phyloP scores from a whole-genome alignment of 1,140 invertebrate genomes.

The Mesaphorura yosii region DNA sequence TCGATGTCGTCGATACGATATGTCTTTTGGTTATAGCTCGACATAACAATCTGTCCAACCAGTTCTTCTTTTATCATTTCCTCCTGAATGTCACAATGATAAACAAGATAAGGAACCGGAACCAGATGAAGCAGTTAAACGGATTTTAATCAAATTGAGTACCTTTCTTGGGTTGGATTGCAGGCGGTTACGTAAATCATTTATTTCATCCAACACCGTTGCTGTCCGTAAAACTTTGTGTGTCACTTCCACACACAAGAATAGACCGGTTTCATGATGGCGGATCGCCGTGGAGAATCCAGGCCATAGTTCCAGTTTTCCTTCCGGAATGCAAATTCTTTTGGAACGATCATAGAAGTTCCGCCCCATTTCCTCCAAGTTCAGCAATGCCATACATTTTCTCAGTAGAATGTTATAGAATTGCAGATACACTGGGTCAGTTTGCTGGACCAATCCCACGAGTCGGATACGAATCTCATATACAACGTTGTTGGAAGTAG shows the following conservation, averaged over 20 bases:
- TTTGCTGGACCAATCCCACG: not conserved
- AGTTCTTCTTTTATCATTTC: conserved; percentile 36
- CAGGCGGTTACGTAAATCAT: not conserved
- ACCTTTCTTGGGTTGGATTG: not conserved
- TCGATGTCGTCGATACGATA: conserved; percentile 65
- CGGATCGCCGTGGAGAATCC: conserved; percentile 63
- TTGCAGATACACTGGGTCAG: conserved; percentile 17
- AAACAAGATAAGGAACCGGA: conserved; percentile 1
- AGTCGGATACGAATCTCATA: conserved; percentile 15
- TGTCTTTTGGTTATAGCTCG: conserved; percentile 59
- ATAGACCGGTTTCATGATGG: conserved; percentile 56
- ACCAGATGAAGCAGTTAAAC: not conserved
- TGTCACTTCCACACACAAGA: conserved; percentile 47
- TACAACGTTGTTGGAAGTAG: not conserved
- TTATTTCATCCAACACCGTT: conserved; percentile 42
- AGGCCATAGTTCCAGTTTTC: conserved; percentile 56
- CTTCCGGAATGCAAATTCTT: conserved; percentile 38
- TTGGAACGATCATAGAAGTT: conserved; percentile 60
- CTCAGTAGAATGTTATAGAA: conserved; percentile 28
- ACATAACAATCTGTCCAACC: conserved; percentile 42
- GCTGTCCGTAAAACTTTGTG: conserved; percentile 55
- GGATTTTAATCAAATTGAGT: not conserved
- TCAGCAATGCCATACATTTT: conserved; percentile 29
- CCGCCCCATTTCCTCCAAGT: conserved; percentile 44
- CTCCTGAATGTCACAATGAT: conserved; percentile 26